phyloP scores from a whole-genome alignment of 2,113 vertebrate species.

The Bubo bubo region DNA sequence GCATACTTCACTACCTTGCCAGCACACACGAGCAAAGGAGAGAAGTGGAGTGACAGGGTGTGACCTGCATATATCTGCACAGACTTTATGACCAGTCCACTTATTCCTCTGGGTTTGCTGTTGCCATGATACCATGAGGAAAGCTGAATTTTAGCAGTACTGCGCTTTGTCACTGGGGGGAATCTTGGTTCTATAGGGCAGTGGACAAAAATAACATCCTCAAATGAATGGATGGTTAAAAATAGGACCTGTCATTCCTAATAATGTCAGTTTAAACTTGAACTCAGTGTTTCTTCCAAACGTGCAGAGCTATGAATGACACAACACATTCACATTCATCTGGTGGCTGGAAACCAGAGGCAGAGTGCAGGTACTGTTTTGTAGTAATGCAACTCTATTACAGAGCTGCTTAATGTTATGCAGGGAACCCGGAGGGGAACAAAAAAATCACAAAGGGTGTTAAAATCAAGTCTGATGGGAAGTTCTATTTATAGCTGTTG shows the following conservation, averaged over 20 bases:
- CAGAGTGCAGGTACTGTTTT: background rate
- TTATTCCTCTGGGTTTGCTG: background rate
- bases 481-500: background rate
- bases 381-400: background rate
- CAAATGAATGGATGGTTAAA: background rate
- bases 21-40: background rate
- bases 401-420: background rate
- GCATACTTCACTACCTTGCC: background rate
- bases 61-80: background rate
- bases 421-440: background rate
- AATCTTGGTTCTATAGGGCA: background rate
- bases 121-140: background rate
- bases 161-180: background rate
- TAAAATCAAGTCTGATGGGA: background rate
- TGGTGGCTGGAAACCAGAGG: background rate
- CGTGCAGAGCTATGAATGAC: background rate
- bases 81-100: background rate
- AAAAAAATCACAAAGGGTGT: background rate
- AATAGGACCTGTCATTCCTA: background rate
- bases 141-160: slow-evolving; percentile 18
- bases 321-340: background rate
- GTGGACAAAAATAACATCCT: background rate
- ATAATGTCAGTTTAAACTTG: background rate
- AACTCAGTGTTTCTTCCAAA: background rate
- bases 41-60: background rate